Conservation (phyloP, 2,797 vertebrate species). For the Catamblyrhynchus diadema region DNA sequence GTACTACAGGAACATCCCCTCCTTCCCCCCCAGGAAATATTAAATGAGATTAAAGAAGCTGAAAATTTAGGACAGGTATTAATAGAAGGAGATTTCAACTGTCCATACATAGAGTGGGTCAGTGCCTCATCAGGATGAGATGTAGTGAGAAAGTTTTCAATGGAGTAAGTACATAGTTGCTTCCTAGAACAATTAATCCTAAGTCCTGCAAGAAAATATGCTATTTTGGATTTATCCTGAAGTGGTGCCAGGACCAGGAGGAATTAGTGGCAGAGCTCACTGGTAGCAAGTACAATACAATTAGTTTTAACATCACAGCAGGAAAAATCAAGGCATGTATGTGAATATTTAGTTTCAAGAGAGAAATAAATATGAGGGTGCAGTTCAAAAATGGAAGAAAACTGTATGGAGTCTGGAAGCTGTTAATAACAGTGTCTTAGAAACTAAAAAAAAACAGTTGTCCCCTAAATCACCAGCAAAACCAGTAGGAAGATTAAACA, state of each 20-base stretch:
- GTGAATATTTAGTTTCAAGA: not conserved
- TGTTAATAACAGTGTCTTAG: not conserved
- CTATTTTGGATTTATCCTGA: conserved; percentile 20
- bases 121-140: not conserved
- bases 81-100: conserved; percentile 40
- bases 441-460: not conserved
- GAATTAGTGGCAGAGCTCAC: not conserved
- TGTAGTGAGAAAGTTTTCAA: not conserved
- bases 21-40: not conserved
- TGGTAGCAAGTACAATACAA: not conserved
- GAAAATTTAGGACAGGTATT: conserved; percentile 32
- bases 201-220: not conserved
- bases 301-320: not conserved
- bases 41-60: conserved; percentile 40
- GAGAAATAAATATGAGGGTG: not conserved
- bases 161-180: not conserved
- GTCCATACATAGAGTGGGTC: not conserved
- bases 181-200: conserved; percentile 34
- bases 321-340: not conserved
- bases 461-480: not conserved
- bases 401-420: not conserved
- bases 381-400: not conserved
- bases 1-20: not conserved
- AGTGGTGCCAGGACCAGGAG: not conserved
- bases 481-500: not conserved